A percentile compares a stretch with the other conserved stretches of the same genome.
Evolutionary conservation across 2,797 vertebrate genomes (phyloP).

Genomic region (Danionella dracula): DNA sequence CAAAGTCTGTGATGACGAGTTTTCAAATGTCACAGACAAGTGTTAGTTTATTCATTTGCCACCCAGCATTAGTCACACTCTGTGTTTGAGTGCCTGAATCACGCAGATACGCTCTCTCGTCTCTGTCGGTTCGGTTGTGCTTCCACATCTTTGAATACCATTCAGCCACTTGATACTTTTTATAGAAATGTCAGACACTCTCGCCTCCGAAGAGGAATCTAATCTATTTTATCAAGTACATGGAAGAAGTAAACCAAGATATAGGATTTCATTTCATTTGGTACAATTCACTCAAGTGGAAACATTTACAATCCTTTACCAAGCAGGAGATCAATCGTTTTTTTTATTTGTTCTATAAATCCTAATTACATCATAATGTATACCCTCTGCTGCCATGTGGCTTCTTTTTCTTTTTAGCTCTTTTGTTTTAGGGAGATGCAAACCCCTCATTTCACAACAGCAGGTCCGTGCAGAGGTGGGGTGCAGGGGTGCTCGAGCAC

Average conservation of each 20-base stretch:
- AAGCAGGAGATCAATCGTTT: background rate
- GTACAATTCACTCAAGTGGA: background rate
- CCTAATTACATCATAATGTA: background rate
- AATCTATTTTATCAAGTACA: background rate
- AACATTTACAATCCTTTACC: background rate
- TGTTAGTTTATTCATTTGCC: constrained; percentile 40
- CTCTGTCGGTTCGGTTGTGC: constrained; percentile 6
- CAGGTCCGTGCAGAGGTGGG: background rate
- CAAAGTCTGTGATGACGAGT: constrained; percentile 36
- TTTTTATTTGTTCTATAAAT: background rate
- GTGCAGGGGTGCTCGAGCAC: no score
- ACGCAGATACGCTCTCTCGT: background rate
- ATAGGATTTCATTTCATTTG: background rate
- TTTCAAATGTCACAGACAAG: constrained; percentile 42
- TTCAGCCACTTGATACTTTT: background rate
- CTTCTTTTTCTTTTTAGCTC: no score
- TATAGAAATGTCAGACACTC: background rate
- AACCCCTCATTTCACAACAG: no score
- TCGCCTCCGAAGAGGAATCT: background rate
- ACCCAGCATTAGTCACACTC: constrained; percentile 39
- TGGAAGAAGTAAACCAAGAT: background rate
- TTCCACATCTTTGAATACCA: background rate
- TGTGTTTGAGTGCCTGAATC: constrained; percentile 30
- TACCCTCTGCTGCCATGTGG: background rate
- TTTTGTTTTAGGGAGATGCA: background rate